Evolutionary conservation across 2,888 invertebrate species (phyloP), one percentile per base, ranked within the genome.

Genomic region (Rhagium mordax): DNA sequence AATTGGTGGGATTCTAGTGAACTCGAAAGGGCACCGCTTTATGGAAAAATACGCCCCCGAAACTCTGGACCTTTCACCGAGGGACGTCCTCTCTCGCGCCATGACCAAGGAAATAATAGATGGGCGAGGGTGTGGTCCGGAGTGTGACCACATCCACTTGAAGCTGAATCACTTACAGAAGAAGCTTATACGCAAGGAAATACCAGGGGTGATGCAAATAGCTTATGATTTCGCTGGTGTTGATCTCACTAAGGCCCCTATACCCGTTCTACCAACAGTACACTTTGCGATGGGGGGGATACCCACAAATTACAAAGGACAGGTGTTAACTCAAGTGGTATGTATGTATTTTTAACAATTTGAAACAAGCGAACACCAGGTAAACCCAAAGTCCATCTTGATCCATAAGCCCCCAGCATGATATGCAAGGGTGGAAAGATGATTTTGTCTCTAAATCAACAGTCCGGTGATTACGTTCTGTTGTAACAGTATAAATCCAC

Each of bases 31-130:
- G 67, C 98, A 99, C 88, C 92, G 98, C 62, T 98, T 98, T 87
- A 98, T 98, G 98, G 97, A 98, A 88, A 92, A 97, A 70, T 98
- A 98, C 89, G 98, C 98, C 2, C 98, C 98, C 0, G 95, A 95
- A 47, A 98, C 98, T 10, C 98, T 98, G 89, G 98, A 99, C 90
- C 90, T 99, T 74, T 98, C 98, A 49, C 97, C 97, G 15, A 93
- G 98, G 70, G 98, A 99, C 88, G 98, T 99, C 21, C 98, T 99
- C 10, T 98, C 98, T 2, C 90, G 98, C 61, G 93, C 98, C 3
- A 97, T 97, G 94, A 98, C 98, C 21, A 93, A 98, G 74, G 98
- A 98, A 89, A 97, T 98, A 78, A 92, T 96, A 89, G 98, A 97
- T 89, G 84, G 84, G 8, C 71, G 82, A 68, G 93, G 93, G 27